These are phyloP conservation scores for Ophthalmolycus amberensis DNA, from an alignment of 2,113 vertebrate genomes.

Conservation along the genomic window DNA sequence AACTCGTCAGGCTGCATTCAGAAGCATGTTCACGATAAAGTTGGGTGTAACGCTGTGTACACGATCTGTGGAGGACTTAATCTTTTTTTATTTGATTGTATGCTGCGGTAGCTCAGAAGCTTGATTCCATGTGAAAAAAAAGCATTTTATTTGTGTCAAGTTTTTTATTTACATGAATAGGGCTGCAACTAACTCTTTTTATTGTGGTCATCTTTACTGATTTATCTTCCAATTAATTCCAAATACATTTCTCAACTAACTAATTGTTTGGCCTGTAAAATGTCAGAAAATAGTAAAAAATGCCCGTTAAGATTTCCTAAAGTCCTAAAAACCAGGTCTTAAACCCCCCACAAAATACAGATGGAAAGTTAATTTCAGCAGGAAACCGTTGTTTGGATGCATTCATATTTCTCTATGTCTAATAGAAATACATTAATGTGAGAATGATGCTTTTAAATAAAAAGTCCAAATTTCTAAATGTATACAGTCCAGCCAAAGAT, in stretches of 20 bases:
- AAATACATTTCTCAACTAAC: not conserved
- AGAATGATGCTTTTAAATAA: constrained; percentile 5
- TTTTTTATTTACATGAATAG: not conserved
- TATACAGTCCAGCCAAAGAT: constrained; percentile 36
- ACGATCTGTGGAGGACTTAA: not conserved
- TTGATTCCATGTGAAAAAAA: not conserved
- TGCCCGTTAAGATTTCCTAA: not conserved
- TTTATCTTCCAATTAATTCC: not conserved
- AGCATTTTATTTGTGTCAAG: too few relatives aligned
- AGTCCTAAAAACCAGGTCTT: not conserved
- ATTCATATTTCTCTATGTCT: not conserved
- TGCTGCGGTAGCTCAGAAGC: not conserved
- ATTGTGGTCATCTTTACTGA: not conserved
- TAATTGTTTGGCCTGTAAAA: not conserved
- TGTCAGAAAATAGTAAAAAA: not conserved
- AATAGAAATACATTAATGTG: not conserved
- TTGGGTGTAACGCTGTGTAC: not conserved
- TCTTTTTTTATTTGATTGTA: not conserved
- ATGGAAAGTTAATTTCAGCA: not conserved
- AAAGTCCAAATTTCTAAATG: not conserved
- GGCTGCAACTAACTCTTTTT: not conserved
- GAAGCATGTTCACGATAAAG: not conserved
- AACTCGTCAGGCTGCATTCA: not conserved
- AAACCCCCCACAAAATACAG: not conserved
- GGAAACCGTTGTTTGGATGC: not conserved